Evolutionary conservation across 2,888 invertebrate species (phyloP).

Genomic region (Homarus gammarus): DNA sequence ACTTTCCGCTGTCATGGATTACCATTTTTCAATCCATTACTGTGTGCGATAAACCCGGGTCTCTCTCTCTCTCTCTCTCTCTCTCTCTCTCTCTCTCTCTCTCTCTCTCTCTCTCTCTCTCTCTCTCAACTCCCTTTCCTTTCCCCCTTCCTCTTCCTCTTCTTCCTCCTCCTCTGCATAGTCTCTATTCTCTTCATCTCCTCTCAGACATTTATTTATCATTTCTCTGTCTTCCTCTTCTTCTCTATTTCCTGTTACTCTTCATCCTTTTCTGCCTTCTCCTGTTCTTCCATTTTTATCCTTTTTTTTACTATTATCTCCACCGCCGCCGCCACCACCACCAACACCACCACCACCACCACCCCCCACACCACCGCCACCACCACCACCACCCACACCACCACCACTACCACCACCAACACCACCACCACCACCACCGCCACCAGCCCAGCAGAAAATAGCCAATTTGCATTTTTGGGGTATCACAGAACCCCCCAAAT

Average conservation of each 20-base stretch:
- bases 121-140: background rate
- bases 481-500: background rate
- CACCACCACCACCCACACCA: background rate
- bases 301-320: background rate
- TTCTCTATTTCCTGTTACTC: too few species aligned
- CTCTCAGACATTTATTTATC: too few species aligned
- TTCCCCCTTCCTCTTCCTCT: background rate
- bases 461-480: background rate
- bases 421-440: background rate
- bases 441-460: background rate
- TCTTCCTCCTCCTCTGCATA: too few species aligned
- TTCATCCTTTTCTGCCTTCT: background rate
- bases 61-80: background rate
- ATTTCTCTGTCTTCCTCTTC: too few species aligned
- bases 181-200: background rate
- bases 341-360: too few species aligned
- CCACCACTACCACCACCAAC: background rate
- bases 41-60: background rate
- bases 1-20: conserved; percentile 13
- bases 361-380: too few species aligned
- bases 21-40: background rate
- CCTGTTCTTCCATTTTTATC: background rate
- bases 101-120: conserved; percentile 8
- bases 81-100: conserved; percentile 14
- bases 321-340: background rate